Evolutionary conservation across 2,888 invertebrate genomes (phyloP).

Genomic region (Polyommatus iphigenia): DNA sequence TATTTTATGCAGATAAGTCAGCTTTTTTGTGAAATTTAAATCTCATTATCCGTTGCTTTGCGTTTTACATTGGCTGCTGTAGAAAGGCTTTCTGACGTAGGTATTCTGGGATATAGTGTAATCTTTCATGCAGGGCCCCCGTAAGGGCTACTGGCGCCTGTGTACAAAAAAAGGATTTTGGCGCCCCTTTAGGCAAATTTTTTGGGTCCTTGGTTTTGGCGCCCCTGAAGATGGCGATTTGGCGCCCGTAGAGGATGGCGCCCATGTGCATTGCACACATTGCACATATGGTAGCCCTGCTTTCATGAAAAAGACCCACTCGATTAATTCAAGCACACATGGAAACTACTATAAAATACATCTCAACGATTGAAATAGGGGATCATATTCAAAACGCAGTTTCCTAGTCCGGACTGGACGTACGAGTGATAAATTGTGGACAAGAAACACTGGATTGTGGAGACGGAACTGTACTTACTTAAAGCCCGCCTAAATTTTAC

Average conservation of each 20-base stretch:
- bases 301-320: not conserved
- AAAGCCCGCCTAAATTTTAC: not conserved
- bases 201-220: no score
- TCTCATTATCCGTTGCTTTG: no score
- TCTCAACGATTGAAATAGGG: not conserved
- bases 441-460: not conserved
- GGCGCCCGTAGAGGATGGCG: no score
- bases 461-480: not conserved
- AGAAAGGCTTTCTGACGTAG: no score
- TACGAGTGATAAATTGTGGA: not conserved
- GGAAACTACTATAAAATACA: not conserved
- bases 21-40: not conserved
- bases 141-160: no score
- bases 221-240: no score
- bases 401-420: not conserved
- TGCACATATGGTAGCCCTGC: no score
- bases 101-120: no score
- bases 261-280: no score
- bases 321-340: not conserved
- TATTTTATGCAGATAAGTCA: not conserved
- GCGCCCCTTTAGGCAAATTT: no score
- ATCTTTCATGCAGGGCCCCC: not conserved
- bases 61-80: no score
- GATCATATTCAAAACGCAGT: not conserved
- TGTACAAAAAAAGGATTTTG: no score